Conservation (phyloP, 2,888 invertebrate genomes). For the Drosophila emarginata region DNA sequence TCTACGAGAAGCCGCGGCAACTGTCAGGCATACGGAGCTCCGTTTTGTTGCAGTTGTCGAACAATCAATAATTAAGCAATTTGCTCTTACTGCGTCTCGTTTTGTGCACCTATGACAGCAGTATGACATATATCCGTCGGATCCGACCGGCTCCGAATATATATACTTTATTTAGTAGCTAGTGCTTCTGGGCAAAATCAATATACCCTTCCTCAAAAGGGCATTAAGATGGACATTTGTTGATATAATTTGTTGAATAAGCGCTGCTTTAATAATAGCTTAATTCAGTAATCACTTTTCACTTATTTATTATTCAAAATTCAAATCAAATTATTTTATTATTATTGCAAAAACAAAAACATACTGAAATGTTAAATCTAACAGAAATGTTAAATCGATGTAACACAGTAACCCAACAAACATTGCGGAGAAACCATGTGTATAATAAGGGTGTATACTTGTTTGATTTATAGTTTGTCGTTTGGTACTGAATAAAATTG, state of each 20-base stretch:
- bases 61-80: not conserved
- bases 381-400: not conserved
- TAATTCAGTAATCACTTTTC: not conserved
- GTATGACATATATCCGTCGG: not conserved
- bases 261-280: not conserved
- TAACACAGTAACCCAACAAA: not conserved
- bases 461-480: not conserved
- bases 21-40: not conserved
- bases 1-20: not conserved
- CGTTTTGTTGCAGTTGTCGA: not conserved
- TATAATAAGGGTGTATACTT: not conserved
- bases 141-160: constrained; percentile 2
- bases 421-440: not conserved
- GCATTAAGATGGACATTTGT: not conserved
- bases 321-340: not conserved
- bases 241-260: not conserved
- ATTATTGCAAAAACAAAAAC: not conserved
- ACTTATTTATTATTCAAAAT: not conserved
- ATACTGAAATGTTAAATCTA: not conserved
- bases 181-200: not conserved
- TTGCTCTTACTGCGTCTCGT: not conserved
- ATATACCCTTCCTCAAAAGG: not conserved
- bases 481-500: not conserved
- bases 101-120: not conserved
- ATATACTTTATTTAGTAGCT: not conserved